Base-by-base conservation (phyloP, 2,797 vertebrate genomes). In the Eutrigla gurnardus region DNA sequence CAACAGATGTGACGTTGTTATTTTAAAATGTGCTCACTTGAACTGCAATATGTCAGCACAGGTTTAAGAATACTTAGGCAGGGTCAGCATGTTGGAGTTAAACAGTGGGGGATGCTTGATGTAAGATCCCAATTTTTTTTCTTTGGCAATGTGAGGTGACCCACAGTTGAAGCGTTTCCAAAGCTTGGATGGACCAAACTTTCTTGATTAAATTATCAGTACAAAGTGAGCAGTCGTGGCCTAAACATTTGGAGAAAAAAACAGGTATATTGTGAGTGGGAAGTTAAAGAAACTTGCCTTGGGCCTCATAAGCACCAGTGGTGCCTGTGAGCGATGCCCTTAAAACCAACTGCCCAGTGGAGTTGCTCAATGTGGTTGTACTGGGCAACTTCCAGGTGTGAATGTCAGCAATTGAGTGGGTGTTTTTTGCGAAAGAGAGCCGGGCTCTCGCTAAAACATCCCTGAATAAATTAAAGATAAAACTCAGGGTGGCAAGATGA, bases 271-370 rank as follows among this genome's bases (percentile, higher is more conserved):
- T 46, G n/a, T 12, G 42, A 18, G 33, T 32, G 17, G 5, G 11
- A 0, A 6, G 40, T 13, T 18, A 6, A 46, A 35, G 53, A 46
- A 68, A 37, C 3, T 36, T 15, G 42, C 11, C 10, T 55, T 45
- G 25, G 25, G 40, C 50, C 72, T 75, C 63, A 71, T 53, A 75
- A 70, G 2, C 37, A 50, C 18, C 45, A 37, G 40, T 57, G 35
- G 36, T 67, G 53, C 17, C 55, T 33, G 50, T 59, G 57, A 71
- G 73, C 12, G 10, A 67, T 3, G n/a, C 36, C 55, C 42, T 70
- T 9, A 17, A 57, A 42, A 32, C 53, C 46, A 25, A 1, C 39
- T 25, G 65, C 43, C 8, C 32, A 3, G 55, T 53, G 49, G 35
- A 47, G 70, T 50, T 47, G 68, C 50, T 67, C 62, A 25, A 49